Conservation (phyloP, 2,888 invertebrate species). For the Ectemnius lituratus region DNA sequence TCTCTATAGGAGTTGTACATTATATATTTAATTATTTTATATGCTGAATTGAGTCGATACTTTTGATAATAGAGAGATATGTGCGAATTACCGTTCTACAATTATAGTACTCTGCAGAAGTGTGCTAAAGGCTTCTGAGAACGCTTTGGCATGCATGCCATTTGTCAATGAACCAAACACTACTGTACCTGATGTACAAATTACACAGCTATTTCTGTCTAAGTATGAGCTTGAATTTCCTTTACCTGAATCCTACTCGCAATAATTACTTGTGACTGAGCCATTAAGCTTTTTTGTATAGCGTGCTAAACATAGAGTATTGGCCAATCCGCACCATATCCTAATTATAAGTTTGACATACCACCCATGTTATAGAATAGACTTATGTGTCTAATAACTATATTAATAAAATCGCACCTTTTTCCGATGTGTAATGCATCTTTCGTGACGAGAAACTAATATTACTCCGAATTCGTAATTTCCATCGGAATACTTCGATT, state of each 20-base stretch:
- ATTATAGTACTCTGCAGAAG: neutral
- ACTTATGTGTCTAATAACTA: too few relatives aligned
- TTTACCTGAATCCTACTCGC: slow-evolving; percentile 25
- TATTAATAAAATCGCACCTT: too few relatives aligned
- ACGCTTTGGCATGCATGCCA: neutral
- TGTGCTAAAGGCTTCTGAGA: neutral
- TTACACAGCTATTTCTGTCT: slow-evolving; percentile 1
- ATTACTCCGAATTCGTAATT: too few relatives aligned
- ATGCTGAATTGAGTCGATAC: neutral
- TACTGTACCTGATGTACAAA: neutral
- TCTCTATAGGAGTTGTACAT: neutral
- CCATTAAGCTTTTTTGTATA: slow-evolving; percentile 66
- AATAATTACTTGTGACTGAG: slow-evolving; percentile 27
- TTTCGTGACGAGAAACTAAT: too few relatives aligned
- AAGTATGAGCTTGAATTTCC: slow-evolving; percentile 7
- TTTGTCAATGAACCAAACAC: neutral
- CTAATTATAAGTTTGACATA: slow-evolving; percentile 71
- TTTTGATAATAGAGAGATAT: neutral
- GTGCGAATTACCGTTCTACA: neutral
- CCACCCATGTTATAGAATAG: too few relatives aligned
- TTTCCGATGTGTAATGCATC: too few relatives aligned
- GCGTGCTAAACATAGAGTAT: slow-evolving; percentile 59
- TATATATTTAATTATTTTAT: neutral
- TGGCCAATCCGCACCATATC: slow-evolving; percentile 66
- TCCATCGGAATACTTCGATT: too few relatives aligned